Conservation (phyloP, 2,888 invertebrate genomes). For the Meiosimyza decipiens region DNA sequence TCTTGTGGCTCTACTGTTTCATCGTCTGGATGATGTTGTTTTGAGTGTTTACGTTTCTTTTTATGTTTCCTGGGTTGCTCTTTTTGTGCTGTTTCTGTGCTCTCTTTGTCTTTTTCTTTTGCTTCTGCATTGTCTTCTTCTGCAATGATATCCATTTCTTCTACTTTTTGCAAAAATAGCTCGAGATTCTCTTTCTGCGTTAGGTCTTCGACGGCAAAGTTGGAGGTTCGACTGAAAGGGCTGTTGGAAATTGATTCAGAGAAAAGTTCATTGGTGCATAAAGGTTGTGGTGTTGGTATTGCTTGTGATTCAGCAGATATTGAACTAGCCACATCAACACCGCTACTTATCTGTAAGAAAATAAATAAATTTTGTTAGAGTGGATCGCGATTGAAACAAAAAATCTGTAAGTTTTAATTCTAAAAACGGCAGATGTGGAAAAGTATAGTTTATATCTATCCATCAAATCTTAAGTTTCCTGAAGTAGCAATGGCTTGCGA, state of each 20-base stretch:
- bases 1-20: background rate
- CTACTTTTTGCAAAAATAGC: constrained; percentile 65
- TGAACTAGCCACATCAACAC: constrained; percentile 81
- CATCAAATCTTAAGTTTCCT: too few species aligned
- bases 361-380: background rate
- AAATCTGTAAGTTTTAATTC: too few species aligned
- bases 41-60: constrained; percentile 39
- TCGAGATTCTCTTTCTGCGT: constrained; percentile 60
- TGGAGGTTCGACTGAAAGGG: constrained; percentile 60
- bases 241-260: constrained; percentile 65
- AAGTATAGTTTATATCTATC: too few species aligned
- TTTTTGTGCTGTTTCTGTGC: constrained; percentile 15
- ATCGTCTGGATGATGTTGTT: constrained; percentile 7
- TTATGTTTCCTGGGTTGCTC: constrained; percentile 33
- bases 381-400: background rate
- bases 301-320: constrained; percentile 67
- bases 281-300: constrained; percentile 57
- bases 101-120: constrained; percentile 17
- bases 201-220: constrained; percentile 56
- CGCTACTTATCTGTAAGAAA: constrained; percentile 71
- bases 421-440: too few species aligned
- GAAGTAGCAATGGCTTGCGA: too few species aligned
- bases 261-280: constrained; percentile 62
- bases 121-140: constrained; percentile 65
- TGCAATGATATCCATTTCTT: constrained; percentile 63